Conservation (phyloP, 2,888 invertebrate genomes). For the Neoitamus cyanurus region DNA sequence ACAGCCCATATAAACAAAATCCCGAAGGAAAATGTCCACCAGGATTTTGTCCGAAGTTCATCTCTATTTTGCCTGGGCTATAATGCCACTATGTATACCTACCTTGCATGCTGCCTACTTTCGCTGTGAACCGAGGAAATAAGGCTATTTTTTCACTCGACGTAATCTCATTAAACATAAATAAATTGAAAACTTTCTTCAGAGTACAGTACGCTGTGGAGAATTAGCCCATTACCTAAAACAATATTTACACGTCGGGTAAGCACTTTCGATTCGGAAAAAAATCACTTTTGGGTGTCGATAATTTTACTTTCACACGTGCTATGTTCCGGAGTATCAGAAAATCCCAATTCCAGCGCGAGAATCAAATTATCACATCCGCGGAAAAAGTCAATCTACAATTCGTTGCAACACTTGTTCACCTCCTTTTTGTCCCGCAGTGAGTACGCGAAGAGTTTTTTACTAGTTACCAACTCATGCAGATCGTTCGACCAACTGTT, state of each 20-base stretch:
- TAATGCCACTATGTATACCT: too few species aligned
- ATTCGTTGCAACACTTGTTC: slow-evolving; percentile 9
- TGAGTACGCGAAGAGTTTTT: background rate
- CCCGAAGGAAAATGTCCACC: too few species aligned
- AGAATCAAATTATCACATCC: slow-evolving; percentile 29
- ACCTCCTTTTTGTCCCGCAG: background rate
- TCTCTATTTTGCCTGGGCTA: too few species aligned
- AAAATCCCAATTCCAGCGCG: slow-evolving; percentile 12
- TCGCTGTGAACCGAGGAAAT: background rate
- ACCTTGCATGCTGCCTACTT: too few species aligned
- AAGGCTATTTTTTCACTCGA: background rate
- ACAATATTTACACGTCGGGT: background rate
- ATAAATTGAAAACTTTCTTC: background rate
- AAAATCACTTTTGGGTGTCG: background rate
- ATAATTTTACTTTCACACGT: slow-evolving; percentile 32
- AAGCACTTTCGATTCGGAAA: background rate
- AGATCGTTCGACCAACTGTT: slow-evolving; percentile 17
- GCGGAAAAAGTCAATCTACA: slow-evolving; percentile 10
- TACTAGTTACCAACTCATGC: slow-evolving; percentile 16
- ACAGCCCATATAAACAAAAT: too few species aligned
- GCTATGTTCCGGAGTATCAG: background rate
- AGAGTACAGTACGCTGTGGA: background rate
- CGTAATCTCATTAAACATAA: background rate
- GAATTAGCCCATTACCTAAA: background rate
- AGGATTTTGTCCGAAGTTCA: too few species aligned